Conservation (phyloP, 2,888 invertebrate species). For the Marasmarcha lunaedactyla region DNA sequence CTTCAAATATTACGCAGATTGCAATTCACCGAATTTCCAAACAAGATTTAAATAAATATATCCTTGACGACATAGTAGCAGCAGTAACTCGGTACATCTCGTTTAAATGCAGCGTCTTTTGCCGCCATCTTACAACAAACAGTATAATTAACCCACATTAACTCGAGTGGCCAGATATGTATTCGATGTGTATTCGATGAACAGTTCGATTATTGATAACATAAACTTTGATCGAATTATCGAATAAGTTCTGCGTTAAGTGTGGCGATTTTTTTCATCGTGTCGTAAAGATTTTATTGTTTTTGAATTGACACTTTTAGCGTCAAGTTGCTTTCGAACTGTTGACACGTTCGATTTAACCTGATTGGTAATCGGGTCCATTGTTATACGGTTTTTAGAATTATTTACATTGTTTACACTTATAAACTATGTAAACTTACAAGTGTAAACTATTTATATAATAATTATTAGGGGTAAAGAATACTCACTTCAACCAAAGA, state of each 20-base stretch:
- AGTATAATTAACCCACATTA: conserved; percentile 1
- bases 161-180: not conserved
- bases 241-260: not conserved
- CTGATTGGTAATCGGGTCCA: conserved; percentile 36
- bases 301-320: conserved; percentile 43
- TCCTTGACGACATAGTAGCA: too few relatives aligned
- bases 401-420: too few relatives aligned
- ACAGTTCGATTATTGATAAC: not conserved
- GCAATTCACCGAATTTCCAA: too few relatives aligned
- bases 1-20: too few relatives aligned
- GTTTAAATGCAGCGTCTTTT: not conserved
- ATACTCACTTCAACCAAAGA: too few relatives aligned
- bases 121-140: not conserved
- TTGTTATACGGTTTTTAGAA: conserved; percentile 11
- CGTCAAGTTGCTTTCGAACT: conserved; percentile 40
- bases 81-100: not conserved
- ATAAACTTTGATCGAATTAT: not conserved
- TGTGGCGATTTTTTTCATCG: conserved; percentile 1
- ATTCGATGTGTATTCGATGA: not conserved
- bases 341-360: conserved; percentile 46
- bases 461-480: too few relatives aligned
- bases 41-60: too few relatives aligned
- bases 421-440: too few relatives aligned
- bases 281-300: conserved; percentile 28
- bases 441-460: too few relatives aligned